Evolutionary conservation across 2,113 vertebrate species (phyloP), one percentile per base, ranked within the genome.

Genomic region (Podocnemis expansa): DNA sequence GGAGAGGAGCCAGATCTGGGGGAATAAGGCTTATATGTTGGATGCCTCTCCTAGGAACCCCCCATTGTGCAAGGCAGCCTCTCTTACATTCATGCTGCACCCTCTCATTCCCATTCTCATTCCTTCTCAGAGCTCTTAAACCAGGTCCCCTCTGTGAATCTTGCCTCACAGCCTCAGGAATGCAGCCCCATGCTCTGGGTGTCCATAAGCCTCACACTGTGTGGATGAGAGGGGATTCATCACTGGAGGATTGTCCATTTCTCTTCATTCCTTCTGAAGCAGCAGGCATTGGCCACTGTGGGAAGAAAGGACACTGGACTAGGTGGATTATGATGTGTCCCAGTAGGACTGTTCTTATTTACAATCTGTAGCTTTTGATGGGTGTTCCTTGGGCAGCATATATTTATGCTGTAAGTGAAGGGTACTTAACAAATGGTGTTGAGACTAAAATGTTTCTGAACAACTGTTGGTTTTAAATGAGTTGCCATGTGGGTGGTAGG

Each of bases 61-160:
- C 1, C 29, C 1, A 0, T 0, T 25, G 27, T 75, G 84, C 7
- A n/a, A 75, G 24, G 12, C 5, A 47, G 19, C 54, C 43, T 83
- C 49, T 85, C 51, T 87, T 79, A 31, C 31, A 22, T 41, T 45
- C 41, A 8, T 31, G 31, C 5, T 2, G 1, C 58, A 45, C 25
- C 63, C 43, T 90, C 60, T 43, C 14, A 92, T 55, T 58, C 2
- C 0, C 70, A 54, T 87, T 84, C 58, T 78, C 45, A 54, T 11
- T 70, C 67, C 87, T 89, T 54, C 29, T 9, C 38, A 58, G 38
- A 38, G 51, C 17, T 55, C 80, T 41, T 58, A 24, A 82, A 38
- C 89, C 10, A 16, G 47, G 38, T 95, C 82, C 47, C 54, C 31
- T 95, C n/a, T 86, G 45, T 85, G 49, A 80, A 8, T 60, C 25